Percentiles rank a stretch among this genome's conserved stretches.
Conservation (phyloP, 2,888 invertebrate genomes). For the Pyrgus malvae region DNA sequence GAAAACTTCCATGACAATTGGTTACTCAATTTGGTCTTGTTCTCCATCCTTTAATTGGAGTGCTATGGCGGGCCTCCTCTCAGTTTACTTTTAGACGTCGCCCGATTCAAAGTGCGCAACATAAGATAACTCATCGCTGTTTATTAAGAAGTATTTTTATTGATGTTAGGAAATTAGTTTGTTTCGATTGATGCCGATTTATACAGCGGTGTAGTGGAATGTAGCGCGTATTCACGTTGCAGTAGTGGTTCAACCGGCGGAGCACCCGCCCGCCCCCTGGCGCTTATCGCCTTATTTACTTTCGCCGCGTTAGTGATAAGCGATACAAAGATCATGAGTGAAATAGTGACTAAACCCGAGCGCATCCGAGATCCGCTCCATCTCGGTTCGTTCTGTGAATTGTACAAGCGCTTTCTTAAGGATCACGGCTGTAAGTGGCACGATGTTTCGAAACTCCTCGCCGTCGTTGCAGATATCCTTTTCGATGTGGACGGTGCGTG, state of each 20-base stretch:
- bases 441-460: constrained; percentile 70
- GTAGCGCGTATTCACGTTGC: constrained; percentile 45
- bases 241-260: constrained; percentile 67
- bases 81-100: constrained; percentile 55
- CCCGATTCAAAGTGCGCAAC: constrained; percentile 38
- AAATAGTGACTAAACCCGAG: constrained; percentile 59
- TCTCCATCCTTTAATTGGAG: constrained; percentile 66
- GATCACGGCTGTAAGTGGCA: constrained; percentile 77
- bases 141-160: background rate
- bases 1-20: constrained; percentile 61
- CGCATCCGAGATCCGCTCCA: constrained; percentile 56
- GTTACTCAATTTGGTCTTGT: constrained; percentile 56
- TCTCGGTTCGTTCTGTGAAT: constrained; percentile 66
- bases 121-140: constrained; percentile 9
- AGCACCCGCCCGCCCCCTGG: constrained; percentile 60
- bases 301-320: constrained; percentile 45
- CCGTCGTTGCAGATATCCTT: constrained; percentile 69
- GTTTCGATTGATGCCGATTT: constrained; percentile 8
- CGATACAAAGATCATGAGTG: constrained; percentile 55
- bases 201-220: background rate
- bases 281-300: constrained; percentile 34
- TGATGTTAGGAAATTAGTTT: background rate
- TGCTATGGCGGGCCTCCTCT: constrained; percentile 48
- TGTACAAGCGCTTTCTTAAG: constrained; percentile 74
- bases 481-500: constrained; percentile 74